These are phyloP conservation scores for Callopanchax toddi DNA, from an alignment of 2,113 vertebrate species.

Conservation along the genomic window DNA sequence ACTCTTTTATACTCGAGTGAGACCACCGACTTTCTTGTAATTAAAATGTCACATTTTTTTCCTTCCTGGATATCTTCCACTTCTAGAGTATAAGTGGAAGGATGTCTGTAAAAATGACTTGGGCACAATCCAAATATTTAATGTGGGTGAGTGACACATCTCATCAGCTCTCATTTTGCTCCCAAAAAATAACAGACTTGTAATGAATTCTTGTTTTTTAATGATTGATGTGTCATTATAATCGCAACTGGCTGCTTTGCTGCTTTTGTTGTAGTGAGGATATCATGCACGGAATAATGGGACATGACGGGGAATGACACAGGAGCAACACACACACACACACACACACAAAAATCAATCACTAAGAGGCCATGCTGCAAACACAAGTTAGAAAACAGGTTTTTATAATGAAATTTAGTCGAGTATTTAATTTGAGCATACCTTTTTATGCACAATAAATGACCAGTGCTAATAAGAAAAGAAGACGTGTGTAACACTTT, in stretches of 20 bases:
- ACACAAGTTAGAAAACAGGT: slow-evolving; percentile 8
- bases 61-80: slow-evolving; percentile 15
- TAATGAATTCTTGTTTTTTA: slow-evolving; percentile 51
- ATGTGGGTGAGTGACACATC: slow-evolving; percentile 48
- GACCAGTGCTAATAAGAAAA: background rate
- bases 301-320: slow-evolving; percentile 59
- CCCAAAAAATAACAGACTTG: slow-evolving; percentile 14
- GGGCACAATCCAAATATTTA: slow-evolving; percentile 57
- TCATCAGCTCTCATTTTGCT: slow-evolving; percentile 45
- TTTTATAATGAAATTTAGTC: slow-evolving; percentile 7
- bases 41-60: slow-evolving; percentile 63
- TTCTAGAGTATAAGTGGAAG: slow-evolving; percentile 29
- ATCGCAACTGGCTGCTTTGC: slow-evolving; percentile 43
- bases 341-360: slow-evolving; percentile 28
- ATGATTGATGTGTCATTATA: slow-evolving; percentile 63
- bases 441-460: background rate
- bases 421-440: slow-evolving; percentile 9
- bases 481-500: background rate
- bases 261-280: slow-evolving; percentile 44
- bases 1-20: slow-evolving; percentile 42
- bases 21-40: slow-evolving; percentile 52
- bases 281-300: slow-evolving; percentile 48
- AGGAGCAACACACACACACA: background rate
- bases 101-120: slow-evolving; percentile 27
- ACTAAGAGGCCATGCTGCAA: slow-evolving; percentile 13